Evolutionary conservation across 1,140 invertebrate genomes (phyloP), one percentile per base, ranked within the genome.

Genomic region (Panagrolaimus sp.): DNA sequence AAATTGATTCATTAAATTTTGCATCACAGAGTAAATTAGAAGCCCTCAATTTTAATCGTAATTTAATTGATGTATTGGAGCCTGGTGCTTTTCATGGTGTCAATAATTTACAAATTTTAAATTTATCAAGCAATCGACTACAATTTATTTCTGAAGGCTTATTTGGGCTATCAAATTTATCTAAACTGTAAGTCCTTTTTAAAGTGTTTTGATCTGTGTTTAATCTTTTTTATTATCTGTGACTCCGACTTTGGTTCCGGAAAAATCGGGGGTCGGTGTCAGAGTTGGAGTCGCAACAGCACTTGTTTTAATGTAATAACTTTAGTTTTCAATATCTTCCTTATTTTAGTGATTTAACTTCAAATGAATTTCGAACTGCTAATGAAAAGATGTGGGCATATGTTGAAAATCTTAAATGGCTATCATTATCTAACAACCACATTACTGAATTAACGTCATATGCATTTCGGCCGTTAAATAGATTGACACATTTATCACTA

Each of bases 71-170:
- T 7, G 47, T 9, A 9, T 31, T 67, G n/a, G 47, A 62, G 23
- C 42, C 20, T 31, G 66, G 66, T 38, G 66, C 66, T 8, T 67
- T 67, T 57, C 57, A 57, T 38, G 66, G 66, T 62, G 20, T 67
- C 23, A 57, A 53, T 23, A 67, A 57, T 20, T 45, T 67, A 31
- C 44, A 67, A 57, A 13, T 27, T 25, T 46, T 67, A 38, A 67
- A 67, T 42, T 57, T 67, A 25, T 67, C 66, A 38, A 42, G 47
- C 25, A 67, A 67, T 44, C 66, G 43, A 14, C 31, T 67, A 25
- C 13, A n/a, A 9, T 38, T 57, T 38, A 57, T 67, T 14, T 42
- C 47, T 16, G 66, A 67, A 38, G 66, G 66, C 42, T 46, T 67
- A 8, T 67, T 57, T 31, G 66, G 66, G 1, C 44, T 57, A 4